Conservation (phyloP, 2,797 vertebrate genomes). For the Sebastes umbrosus region DNA sequence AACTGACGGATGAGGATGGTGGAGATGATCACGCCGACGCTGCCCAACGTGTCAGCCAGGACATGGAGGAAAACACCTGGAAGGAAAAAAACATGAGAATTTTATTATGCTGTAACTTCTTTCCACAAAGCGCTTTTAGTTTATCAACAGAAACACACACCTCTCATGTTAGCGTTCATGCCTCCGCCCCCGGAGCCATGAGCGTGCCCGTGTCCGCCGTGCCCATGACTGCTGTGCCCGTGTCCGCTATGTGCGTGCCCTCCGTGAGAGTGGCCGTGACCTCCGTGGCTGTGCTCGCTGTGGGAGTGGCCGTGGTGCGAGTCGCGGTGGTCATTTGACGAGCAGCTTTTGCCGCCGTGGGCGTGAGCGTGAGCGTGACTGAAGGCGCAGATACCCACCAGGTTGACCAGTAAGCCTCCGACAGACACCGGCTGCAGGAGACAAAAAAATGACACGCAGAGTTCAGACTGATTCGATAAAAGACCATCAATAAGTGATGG, state of each 20-base stretch:
- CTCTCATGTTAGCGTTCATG: conserved; percentile 99
- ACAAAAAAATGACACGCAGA: not conserved
- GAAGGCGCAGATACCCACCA: conserved; percentile 98
- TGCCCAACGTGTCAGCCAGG: conserved; percentile 96
- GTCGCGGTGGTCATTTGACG: conserved; percentile 79
- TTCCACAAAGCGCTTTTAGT: fast-evolving
- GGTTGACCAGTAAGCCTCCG: conserved; percentile 95
- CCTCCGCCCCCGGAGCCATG: conserved; percentile 81
- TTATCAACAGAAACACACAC: conserved; percentile 55
- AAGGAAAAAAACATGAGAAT: not conserved
- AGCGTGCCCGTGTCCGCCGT: conserved; percentile 80
- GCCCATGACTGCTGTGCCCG: conserved; percentile 22
- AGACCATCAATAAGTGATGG: not conserved
- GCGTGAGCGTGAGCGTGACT: conserved; percentile 94
- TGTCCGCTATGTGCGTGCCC: conserved; percentile 86
- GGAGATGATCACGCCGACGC: conserved; percentile 96
- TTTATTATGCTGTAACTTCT: fast-evolving
- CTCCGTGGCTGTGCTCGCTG: conserved; percentile 83
- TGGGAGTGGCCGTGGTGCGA: conserved; percentile 87
- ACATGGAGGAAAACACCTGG: conserved; percentile 96
- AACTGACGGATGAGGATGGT: conserved; percentile 98
- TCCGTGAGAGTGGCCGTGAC: conserved; percentile 84
- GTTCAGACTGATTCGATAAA: not conserved
- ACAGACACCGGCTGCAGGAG: conserved; percentile 91
- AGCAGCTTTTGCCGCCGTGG: conserved; percentile 69